A percentile compares a stretch with the other conserved stretches of the same genome.
Conservation (phyloP, 1,140 invertebrate genomes). For the Tribolium castaneum region DNA sequence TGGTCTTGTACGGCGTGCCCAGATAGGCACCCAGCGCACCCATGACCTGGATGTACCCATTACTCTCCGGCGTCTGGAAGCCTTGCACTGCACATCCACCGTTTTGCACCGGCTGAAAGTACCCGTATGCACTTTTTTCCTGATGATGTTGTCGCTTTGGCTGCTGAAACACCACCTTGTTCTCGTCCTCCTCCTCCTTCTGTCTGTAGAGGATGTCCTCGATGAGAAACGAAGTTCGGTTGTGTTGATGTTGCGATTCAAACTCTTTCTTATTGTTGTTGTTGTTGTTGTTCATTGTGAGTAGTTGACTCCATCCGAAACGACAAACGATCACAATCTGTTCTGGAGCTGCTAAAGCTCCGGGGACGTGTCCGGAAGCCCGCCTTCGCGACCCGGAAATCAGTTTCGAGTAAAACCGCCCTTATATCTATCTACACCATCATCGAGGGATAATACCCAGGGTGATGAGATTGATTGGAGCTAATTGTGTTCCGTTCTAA, state of each 20-base stretch:
- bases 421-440: conserved; percentile 5
- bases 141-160: background rate
- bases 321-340: conserved; percentile 52
- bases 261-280: conserved; percentile 34
- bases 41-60: conserved; percentile 71
- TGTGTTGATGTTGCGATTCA: conserved; percentile 46
- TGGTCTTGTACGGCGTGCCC: conserved; percentile 72
- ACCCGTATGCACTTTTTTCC: conserved; percentile 54
- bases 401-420: conserved; percentile 51
- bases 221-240: conserved; percentile 79
- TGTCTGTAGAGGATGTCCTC: conserved; percentile 82
- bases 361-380: conserved; percentile 42
- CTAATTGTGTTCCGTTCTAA: conserved; percentile 47
- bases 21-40: conserved; percentile 72
- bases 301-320: conserved; percentile 8
- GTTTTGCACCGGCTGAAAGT: conserved; percentile 55
- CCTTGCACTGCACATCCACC: conserved; percentile 49
- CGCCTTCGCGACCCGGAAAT: conserved; percentile 53
- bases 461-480: conserved; percentile 48
- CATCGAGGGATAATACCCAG: conserved; percentile 26
- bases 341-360: background rate
- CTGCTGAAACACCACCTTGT: conserved; percentile 46
- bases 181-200: conserved; percentile 62
- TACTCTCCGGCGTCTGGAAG: conserved; percentile 52
- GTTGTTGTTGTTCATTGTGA: background rate